Conservation (phyloP, 2,797 vertebrate species). For the Siniperca scherzeri region DNA sequence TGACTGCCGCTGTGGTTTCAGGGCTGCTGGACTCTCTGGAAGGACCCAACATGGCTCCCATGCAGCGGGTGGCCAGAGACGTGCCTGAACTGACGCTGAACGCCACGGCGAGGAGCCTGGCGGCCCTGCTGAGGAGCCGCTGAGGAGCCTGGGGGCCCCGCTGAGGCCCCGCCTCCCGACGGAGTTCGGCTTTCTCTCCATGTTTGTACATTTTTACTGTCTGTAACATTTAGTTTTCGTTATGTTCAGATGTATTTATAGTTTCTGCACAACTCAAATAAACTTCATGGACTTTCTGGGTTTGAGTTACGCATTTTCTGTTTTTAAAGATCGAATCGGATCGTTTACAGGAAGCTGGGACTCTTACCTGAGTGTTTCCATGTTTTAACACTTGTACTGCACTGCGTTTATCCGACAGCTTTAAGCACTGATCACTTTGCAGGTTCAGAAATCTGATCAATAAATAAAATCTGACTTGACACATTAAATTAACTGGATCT, state of each 20-base stretch:
- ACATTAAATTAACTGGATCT: too few species aligned
- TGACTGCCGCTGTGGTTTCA: slow-evolving; percentile 60
- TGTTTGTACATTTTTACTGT: slow-evolving; percentile 11
- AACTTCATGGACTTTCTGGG: slow-evolving; percentile 5
- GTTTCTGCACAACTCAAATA: slow-evolving; percentile 48
- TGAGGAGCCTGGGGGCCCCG: slow-evolving; percentile 65
- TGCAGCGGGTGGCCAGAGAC: slow-evolving; percentile 95
- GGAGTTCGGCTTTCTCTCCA: too few species aligned
- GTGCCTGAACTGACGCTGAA: slow-evolving; percentile 87
- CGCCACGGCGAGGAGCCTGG: slow-evolving; percentile 81
- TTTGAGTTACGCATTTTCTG: too few species aligned
- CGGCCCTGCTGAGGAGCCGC: slow-evolving; percentile 48
- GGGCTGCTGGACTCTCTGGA: slow-evolving; percentile 94
- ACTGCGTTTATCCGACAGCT: too few species aligned
- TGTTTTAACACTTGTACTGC: too few species aligned
- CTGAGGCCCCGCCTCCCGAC: slow-evolving; percentile 44
- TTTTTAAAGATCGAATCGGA: too few species aligned
- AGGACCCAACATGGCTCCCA: slow-evolving; percentile 89
- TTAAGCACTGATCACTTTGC: too few species aligned
- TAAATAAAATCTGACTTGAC: too few species aligned
- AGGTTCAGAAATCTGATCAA: too few species aligned
- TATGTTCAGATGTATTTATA: slow-evolving; percentile 52
- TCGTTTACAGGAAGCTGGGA: too few species aligned
- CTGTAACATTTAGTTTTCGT: background rate
- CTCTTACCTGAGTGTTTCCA: too few species aligned